Conservation (phyloP, 2,113 vertebrate genomes). For the Thomomys bottae region DNA sequence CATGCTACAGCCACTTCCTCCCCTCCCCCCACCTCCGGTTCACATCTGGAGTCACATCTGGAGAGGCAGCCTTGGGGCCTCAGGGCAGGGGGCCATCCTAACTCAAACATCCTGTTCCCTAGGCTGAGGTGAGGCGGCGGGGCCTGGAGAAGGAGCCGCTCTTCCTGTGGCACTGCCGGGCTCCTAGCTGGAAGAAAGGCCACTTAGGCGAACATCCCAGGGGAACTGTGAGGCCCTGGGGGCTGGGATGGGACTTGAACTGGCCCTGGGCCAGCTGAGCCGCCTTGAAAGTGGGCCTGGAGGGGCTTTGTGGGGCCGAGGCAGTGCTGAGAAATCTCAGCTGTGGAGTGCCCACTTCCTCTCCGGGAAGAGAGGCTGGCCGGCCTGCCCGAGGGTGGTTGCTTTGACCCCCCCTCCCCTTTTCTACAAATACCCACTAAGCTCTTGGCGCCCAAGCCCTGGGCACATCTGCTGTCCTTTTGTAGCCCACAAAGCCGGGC, state of each 20-base stretch:
- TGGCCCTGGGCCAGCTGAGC: neutral
- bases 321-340: neutral
- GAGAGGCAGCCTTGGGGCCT: neutral
- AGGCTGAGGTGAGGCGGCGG: neutral
- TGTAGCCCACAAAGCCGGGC: constrained; percentile 69
- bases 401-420: neutral
- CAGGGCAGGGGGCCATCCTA: neutral
- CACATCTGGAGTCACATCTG: constrained; percentile 51
- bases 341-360: neutral
- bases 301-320: neutral
- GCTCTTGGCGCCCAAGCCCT: constrained; percentile 11
- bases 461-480: constrained; percentile 78
- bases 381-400: neutral
- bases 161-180: fast-evolving
- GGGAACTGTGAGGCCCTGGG: neutral
- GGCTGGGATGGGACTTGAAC: neutral
- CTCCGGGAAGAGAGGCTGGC: neutral
- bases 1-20: neutral
- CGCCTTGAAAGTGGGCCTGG: neutral
- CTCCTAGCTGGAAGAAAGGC: neutral
- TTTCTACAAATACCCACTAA: neutral
- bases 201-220: neutral
- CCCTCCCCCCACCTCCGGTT: neutral
- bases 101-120: constrained; percentile 10
- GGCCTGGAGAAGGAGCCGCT: neutral